Evolutionary conservation across 2,797 vertebrate species (phyloP).

Genomic region (Ispidina lecontei): DNA sequence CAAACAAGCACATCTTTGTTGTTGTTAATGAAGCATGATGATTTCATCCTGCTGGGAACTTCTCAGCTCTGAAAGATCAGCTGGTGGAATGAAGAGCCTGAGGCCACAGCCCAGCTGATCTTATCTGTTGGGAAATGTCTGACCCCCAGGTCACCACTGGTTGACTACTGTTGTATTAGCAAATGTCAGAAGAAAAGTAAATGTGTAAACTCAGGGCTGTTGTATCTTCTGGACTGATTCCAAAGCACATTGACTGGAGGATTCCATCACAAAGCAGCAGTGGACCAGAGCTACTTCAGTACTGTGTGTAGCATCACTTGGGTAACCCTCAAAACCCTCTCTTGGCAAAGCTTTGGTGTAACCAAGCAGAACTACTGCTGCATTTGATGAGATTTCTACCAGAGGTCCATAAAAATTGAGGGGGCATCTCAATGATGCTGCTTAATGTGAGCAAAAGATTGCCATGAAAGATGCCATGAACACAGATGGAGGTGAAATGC

Average conservation of each 20-base stretch:
- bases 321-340: not conserved
- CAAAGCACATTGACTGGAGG: not conserved
- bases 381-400: not conserved
- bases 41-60: conserved; percentile 11
- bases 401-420: not conserved
- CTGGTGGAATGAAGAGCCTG: not conserved
- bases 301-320: not conserved
- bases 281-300: not conserved
- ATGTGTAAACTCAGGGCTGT: not conserved
- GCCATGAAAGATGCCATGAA: not conserved
- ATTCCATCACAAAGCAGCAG: not conserved
- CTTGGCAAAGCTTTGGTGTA: not conserved
- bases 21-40: not conserved
- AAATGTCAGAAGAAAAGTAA: not conserved
- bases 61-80: conserved; percentile 4
- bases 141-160: not conserved
- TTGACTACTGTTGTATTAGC: not conserved
- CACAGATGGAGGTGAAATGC: not conserved
- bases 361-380: not conserved
- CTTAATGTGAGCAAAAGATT: not conserved
- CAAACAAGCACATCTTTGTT: not conserved
- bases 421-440: not conserved
- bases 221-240: not conserved
- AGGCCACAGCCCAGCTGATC: not conserved
- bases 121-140: conserved; percentile 5